These are phyloP conservation scores for Semicossyphus pulcher DNA, from an alignment of 2,113 vertebrate genomes.

Conservation along the genomic window DNA sequence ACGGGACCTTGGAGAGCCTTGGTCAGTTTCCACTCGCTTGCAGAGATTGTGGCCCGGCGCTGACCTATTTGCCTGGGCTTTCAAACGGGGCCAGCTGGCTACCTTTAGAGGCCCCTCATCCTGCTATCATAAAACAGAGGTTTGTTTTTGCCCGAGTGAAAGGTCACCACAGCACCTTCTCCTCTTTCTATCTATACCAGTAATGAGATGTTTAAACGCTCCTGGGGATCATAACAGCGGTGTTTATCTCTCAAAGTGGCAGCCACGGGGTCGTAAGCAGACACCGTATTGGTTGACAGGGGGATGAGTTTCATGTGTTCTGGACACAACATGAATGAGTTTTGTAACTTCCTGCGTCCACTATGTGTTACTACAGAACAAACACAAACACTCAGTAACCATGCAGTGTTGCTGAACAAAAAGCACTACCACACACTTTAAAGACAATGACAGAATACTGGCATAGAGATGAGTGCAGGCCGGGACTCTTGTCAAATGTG, in stretches of 20 bases:
- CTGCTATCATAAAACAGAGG: slow-evolving; percentile 29
- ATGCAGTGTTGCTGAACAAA: background rate
- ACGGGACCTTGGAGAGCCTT: slow-evolving; percentile 37
- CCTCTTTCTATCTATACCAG: slow-evolving; percentile 9
- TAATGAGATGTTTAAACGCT: slow-evolving; percentile 25
- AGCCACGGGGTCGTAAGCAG: background rate
- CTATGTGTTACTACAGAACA: background rate
- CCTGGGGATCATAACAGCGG: background rate
- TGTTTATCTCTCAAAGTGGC: background rate
- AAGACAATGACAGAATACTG: too few species aligned
- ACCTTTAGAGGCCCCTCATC: slow-evolving; percentile 37
- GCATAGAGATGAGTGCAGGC: too few species aligned
- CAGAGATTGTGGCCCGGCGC: slow-evolving; percentile 27
- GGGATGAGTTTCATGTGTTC: background rate
- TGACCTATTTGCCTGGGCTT: slow-evolving; percentile 65
- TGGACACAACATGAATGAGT: background rate
- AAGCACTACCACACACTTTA: too few species aligned
- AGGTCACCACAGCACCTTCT: slow-evolving; percentile 31
- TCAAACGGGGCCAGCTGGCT: slow-evolving; percentile 60
- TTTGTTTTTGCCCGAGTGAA: slow-evolving; percentile 44
- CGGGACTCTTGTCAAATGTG: too few species aligned
- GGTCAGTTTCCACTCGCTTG: slow-evolving; percentile 58
- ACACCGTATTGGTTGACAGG: too few species aligned
- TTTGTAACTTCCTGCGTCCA: background rate
- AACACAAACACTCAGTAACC: background rate